phyloP scores from a whole-genome alignment of 2,797 vertebrate species.

The Acropternis orthonyx region DNA sequence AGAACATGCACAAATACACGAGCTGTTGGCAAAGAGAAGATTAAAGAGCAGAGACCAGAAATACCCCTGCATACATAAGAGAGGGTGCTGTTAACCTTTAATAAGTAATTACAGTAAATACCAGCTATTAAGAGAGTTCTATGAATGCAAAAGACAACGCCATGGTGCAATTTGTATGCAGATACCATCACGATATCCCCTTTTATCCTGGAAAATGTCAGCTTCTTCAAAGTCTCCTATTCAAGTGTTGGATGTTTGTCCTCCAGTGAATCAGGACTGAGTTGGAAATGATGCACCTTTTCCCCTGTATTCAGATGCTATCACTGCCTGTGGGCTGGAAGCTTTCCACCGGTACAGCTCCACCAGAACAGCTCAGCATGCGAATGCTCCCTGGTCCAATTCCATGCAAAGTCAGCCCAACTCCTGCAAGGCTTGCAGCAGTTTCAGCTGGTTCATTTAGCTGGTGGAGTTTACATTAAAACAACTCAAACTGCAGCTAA shows the following conservation, averaged over 20 bases:
- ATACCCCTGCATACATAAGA: neutral
- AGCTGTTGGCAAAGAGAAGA: neutral
- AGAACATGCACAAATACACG: neutral
- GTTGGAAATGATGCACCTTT: neutral
- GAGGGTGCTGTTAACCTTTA: neutral
- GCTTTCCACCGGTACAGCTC: neutral
- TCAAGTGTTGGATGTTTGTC: neutral
- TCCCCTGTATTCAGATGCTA: neutral
- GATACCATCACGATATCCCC: neutral
- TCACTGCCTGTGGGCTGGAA: neutral
- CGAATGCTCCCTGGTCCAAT: neutral
- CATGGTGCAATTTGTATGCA: neutral
- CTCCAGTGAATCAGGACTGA: neutral
- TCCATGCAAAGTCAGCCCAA: neutral
- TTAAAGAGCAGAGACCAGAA: neutral
- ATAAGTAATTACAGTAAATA: constrained; percentile 3
- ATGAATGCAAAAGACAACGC: neutral
- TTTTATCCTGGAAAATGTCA: neutral
- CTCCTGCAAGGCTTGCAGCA: neutral
- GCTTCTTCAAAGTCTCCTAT: neutral
- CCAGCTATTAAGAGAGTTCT: neutral
- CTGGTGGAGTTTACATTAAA: neutral
- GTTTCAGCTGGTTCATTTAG: neutral
- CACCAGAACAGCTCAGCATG: neutral
- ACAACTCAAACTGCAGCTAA: neutral